Conservation (phyloP, 2,888 invertebrate species). For the Agrotis exclamationis region DNA sequence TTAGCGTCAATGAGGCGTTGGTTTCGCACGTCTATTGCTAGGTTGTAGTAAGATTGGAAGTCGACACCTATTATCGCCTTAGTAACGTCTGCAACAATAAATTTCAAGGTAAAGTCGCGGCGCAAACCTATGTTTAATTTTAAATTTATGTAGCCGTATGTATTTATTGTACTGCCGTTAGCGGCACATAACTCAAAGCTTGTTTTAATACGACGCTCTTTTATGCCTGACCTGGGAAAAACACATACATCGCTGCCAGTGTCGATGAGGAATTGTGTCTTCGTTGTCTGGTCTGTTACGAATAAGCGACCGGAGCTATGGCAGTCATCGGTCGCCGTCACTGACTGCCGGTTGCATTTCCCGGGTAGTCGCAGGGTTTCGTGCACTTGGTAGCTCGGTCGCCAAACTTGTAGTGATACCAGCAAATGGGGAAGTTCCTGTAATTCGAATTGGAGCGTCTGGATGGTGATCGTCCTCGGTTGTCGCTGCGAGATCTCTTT, state of each 20-base stretch:
- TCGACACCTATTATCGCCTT: no score
- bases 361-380: conserved; percentile 10
- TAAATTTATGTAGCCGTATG: no score
- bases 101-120: no score
- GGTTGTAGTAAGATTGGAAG: no score
- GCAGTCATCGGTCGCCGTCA: conserved; percentile 25
- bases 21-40: no score
- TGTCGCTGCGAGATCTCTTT: neutral
- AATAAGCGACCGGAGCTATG: conserved; percentile 16
- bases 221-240: no score
- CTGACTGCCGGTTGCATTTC: conserved; percentile 10
- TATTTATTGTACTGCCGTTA: no score
- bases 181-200: no score
- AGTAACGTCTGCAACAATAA: no score
- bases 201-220: no score
- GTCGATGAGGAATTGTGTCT: conserved; percentile 16
- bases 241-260: conserved; percentile 21
- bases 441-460: conserved; percentile 9
- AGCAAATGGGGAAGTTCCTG: conserved; percentile 12
- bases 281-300: conserved; percentile 6
- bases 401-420: conserved; percentile 23
- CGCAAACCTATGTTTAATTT: no score
- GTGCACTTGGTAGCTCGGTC: neutral
- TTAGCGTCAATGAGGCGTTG: neutral
- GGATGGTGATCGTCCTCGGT: neutral